Percentiles rank a stretch among this genome's conserved stretches.
Evolutionary conservation across 2,797 vertebrate genomes (phyloP).

Genomic region (Mus minutoides): DNA sequence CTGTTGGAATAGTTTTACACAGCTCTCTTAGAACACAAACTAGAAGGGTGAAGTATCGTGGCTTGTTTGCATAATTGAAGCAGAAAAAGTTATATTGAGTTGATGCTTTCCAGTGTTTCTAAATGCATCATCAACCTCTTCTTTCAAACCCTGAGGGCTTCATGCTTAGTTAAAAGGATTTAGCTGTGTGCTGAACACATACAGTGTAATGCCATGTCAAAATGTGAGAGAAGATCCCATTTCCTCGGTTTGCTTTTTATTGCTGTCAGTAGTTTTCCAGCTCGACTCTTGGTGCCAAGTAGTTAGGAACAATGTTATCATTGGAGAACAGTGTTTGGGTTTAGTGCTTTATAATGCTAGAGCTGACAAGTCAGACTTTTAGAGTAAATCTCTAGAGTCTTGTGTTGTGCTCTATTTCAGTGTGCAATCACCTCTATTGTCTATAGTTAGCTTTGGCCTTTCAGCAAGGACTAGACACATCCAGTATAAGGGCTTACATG

Average conservation of each 20-base stretch:
- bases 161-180: slow-evolving; percentile 39
- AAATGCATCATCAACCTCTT: slow-evolving; percentile 37
- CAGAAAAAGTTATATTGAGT: slow-evolving; percentile 58
- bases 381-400: slow-evolving; percentile 57
- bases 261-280: slow-evolving; percentile 46
- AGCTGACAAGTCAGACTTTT: slow-evolving; percentile 59
- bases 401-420: slow-evolving; percentile 41
- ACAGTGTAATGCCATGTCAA: background rate
- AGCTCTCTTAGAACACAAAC: slow-evolving; percentile 14
- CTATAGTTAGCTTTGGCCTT: slow-evolving; percentile 65
- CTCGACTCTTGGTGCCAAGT: slow-evolving; percentile 54
- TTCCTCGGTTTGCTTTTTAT: slow-evolving; percentile 55
- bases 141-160: slow-evolving; percentile 18
- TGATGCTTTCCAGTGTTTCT: slow-evolving; percentile 39
- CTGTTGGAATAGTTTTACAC: slow-evolving; percentile 28
- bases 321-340: slow-evolving; percentile 48
- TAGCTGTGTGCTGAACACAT: background rate
- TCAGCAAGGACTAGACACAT: slow-evolving; percentile 23
- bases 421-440: slow-evolving; percentile 29
- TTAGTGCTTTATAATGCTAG: slow-evolving; percentile 57
- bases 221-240: slow-evolving; percentile 28
- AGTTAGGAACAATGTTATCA: slow-evolving; percentile 75
- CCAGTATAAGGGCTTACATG: background rate
- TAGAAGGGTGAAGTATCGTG: background rate
- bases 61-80: slow-evolving; percentile 55